phyloP scores from a whole-genome alignment of 1,140 invertebrate genomes.

The Cherax quadricarinatus region DNA sequence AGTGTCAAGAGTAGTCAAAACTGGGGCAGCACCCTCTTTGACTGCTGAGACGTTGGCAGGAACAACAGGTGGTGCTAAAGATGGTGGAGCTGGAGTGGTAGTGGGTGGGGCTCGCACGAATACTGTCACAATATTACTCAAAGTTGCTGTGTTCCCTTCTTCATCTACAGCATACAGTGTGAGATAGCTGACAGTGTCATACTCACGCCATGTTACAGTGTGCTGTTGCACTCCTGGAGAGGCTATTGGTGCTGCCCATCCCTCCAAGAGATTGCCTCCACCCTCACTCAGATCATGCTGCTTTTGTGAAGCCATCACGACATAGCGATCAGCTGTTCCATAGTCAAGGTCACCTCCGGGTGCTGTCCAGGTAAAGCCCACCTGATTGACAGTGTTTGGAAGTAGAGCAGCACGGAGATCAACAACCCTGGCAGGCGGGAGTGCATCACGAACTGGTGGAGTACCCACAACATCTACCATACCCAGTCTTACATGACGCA shows the following conservation, averaged over 20 bases:
- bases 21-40: slow-evolving; percentile 42
- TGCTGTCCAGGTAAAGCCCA: slow-evolving; percentile 74
- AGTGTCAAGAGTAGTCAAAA: slow-evolving; percentile 47
- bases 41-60: slow-evolving; percentile 61
- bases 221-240: slow-evolving; percentile 69
- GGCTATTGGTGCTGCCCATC: slow-evolving; percentile 56
- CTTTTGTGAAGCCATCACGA: slow-evolving; percentile 50
- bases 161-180: slow-evolving; percentile 79
- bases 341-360: slow-evolving; percentile 75
- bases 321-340: slow-evolving; percentile 73
- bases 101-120: slow-evolving; percentile 76
- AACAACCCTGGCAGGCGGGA: slow-evolving; percentile 73
- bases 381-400: slow-evolving; percentile 52
- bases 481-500: slow-evolving; percentile 62
- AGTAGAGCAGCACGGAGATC: slow-evolving; percentile 72
- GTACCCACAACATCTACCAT: slow-evolving; percentile 61
- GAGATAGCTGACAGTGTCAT: slow-evolving; percentile 76
- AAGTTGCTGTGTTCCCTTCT: slow-evolving; percentile 76
- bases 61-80: slow-evolving; percentile 50
- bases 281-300: slow-evolving; percentile 35
- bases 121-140: slow-evolving; percentile 80
- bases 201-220: slow-evolving; percentile 64
- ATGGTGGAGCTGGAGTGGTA: slow-evolving; percentile 74
- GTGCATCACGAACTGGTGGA: slow-evolving; percentile 58
- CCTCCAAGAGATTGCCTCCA: slow-evolving; percentile 48